Base-by-base conservation (phyloP, 2,888 invertebrate species). In the Campaea margaritaria region DNA sequence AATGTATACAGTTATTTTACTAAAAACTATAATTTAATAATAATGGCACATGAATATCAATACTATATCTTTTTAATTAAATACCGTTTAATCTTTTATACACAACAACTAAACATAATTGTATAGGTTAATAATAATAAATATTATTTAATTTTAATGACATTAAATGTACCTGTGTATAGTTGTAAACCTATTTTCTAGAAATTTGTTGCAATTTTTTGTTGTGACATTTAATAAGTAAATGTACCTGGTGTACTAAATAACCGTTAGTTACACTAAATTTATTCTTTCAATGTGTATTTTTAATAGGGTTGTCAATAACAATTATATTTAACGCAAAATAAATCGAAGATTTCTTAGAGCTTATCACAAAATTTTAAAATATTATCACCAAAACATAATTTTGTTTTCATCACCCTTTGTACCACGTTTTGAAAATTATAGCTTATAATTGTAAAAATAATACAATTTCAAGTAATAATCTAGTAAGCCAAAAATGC, bases 401-500 rank as follows among this genome's bases (percentile, higher is more conserved):
- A 15, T 15, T 44, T 48, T 39, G 14, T 39, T 39, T 14, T 13
- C 1, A 38, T 38, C 46, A 45, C 39, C 14, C 34, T 52, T 58
- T 51, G 15, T 47, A 44, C n/a, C 51, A 48, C 43, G 43, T 52
- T 53, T 58, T 38, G 28, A 34, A 21, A 34, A 45, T 52, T 53
- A 43, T 15, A 41, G 41, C 15, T 14, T 36, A 41, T 36, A 41
- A 15, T 13, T 41, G 0, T 16, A 36, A 34, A 43, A n/a, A 34
- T 12, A 36, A n/a, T n/a, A 47, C 3, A 44, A 48, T 47, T 31
- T 42, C 13, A 46, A 31, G 38, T 57, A 9, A 31, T 54, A 48
- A 16, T 56, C 61, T 60, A 54, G 48, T 58, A 55, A 57, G 62
- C 67, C 67, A 65, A 42, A 58, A 67, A 61, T 69, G 67, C 69